A percentile compares a stretch with the other conserved stretches of the same genome.
Evolutionary conservation across 1,140 invertebrate species (phyloP).

Genomic region (Tetramorium alpestre): DNA sequence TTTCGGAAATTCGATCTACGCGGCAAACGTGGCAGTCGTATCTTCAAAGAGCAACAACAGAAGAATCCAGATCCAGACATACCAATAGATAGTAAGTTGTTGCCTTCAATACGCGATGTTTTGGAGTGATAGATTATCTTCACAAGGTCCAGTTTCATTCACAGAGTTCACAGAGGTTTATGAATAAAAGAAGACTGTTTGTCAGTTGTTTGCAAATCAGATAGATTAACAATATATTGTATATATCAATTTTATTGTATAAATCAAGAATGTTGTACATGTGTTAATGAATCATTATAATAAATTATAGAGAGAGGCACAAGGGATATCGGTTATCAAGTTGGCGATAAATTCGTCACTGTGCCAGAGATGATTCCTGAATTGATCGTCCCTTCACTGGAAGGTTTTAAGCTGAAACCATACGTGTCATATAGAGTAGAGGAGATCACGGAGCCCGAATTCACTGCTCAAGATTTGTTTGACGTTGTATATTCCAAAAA

Average conservation of each 20-base stretch:
- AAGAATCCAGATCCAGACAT: conserved; percentile 82
- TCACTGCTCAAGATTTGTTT: conserved; percentile 94
- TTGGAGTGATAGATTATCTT: not conserved
- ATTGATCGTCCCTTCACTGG: conserved; percentile 95
- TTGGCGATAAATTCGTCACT: conserved; percentile 85
- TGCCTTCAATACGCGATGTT: not conserved
- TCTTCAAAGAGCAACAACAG: conserved; percentile 88
- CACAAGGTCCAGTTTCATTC: not conserved
- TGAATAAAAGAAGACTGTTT: too few species aligned
- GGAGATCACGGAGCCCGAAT: conserved; percentile 91
- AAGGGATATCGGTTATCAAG: conserved; percentile 87
- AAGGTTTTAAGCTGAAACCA: conserved; percentile 92
- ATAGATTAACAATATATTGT: not conserved
- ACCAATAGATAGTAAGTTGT: conserved; percentile 65
- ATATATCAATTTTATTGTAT: not conserved
- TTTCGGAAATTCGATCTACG: conserved; percentile 91
- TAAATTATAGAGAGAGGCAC: conserved; percentile 88
- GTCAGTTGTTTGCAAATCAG: not conserved
- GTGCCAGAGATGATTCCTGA: conserved; percentile 97
- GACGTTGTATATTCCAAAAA: conserved; percentile 93
- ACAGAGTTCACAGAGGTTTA: not conserved
- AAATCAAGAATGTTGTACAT: not conserved
- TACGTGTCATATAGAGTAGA: conserved; percentile 95
- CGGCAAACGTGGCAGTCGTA: conserved; percentile 90
- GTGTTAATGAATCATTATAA: conserved; percentile 22